Conservation (phyloP, 2,888 invertebrate species). For the Cephus sareptanus region DNA sequence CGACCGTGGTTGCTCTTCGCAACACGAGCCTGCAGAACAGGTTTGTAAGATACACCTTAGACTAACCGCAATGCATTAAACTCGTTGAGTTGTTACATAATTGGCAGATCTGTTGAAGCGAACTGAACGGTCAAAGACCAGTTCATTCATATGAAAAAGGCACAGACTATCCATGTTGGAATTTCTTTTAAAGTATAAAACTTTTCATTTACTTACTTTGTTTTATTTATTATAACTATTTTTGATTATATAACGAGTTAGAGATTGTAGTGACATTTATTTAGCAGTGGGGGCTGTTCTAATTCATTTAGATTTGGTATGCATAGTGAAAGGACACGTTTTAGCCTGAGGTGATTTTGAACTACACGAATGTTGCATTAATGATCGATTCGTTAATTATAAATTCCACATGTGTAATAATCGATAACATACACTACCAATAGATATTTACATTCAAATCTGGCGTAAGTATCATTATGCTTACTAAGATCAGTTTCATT, state of each 20-base stretch:
- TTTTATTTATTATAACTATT: background rate
- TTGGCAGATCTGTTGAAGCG: background rate
- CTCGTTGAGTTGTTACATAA: background rate
- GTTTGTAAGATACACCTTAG: constrained; percentile 62
- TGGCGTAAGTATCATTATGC: background rate
- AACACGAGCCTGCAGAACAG: constrained; percentile 76
- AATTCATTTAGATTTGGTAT: background rate
- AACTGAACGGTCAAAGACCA: background rate
- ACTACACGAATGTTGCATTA: background rate
- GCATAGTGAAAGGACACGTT: background rate
- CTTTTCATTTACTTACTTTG: background rate
- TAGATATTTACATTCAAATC: no score
- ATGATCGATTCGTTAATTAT: background rate
- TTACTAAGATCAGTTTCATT: constrained; percentile 24
- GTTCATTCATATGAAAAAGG: background rate
- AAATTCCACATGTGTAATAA: background rate
- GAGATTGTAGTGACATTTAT: background rate
- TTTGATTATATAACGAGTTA: background rate
- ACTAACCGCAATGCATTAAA: background rate
- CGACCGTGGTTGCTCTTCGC: constrained; percentile 70
- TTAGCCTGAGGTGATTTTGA: background rate
- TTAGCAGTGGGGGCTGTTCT: background rate
- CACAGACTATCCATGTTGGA: background rate
- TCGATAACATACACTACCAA: no score
- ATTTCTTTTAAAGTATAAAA: background rate